Evolutionary conservation across 2,888 invertebrate species (phyloP), one percentile per base, ranked within the genome.

Genomic region (Aquatica leii): DNA sequence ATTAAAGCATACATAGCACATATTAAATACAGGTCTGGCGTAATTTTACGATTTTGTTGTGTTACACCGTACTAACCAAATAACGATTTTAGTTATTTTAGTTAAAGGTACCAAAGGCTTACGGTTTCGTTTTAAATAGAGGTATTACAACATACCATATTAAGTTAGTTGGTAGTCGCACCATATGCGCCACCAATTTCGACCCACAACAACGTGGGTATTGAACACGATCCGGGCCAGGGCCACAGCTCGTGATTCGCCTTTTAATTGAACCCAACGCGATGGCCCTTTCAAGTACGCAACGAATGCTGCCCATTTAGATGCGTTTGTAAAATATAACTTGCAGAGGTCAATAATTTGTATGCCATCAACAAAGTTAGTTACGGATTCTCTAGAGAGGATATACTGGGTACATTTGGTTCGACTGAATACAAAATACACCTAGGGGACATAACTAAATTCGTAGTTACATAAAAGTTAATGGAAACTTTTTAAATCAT

Each of bases 121-220:
- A 24, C 24, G 24, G 24, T 24, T 24, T 24, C 2, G 4, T 2
- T 4, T 24, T 24, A 24, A 6, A 4, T 4, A 24, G 2, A 24
- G 24, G 6, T 2, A 6, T 24, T 4, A 24, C 6, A 4, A 4
- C 24, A 57, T 46, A 46, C 20, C 46, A 61, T 66, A 61, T 61
- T 61, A 66, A 64, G 64, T 18, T 46, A 20, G 46, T 17, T 66
- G 62, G 62, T 51, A 63, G 66, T 59, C 59, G 57, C 62, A 57
- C 64, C 68, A 68, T 68, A 65, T 68, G 65, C 63, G 62, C 60
- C 52, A 59, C 65, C 62, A 66, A 67, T 64, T 60, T 59, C 65
- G 55, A 48, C 51, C 41, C 50, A 58, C 24, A 55, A 58, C 54
- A 48, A 64, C 61, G 67, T 58, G 63, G 54, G 51, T 62, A 52